phyloP scores from a whole-genome alignment of 2,113 vertebrate genomes.

The Symphodus melops region DNA sequence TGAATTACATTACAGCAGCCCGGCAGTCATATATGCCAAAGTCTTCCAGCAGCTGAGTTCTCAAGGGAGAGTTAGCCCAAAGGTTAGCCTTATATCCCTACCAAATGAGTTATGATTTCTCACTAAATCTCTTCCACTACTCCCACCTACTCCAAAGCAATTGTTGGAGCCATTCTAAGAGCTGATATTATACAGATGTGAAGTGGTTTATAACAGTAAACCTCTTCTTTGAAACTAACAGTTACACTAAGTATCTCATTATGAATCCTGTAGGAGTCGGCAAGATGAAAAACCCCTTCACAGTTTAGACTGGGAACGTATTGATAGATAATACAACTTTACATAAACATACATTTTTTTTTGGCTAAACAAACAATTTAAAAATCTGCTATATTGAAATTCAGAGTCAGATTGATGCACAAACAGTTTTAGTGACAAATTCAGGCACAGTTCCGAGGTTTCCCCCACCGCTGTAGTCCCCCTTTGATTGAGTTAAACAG shows the following conservation, averaged over 20 bases:
- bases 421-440: no score
- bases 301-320: no score
- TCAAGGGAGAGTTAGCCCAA: slow-evolving; percentile 63
- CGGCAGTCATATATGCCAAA: slow-evolving; percentile 77
- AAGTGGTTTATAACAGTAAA: slow-evolving; percentile 39
- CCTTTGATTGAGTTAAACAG: no score
- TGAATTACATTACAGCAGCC: slow-evolving; percentile 77
- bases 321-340: no score
- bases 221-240: slow-evolving; percentile 4
- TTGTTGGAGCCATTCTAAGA: slow-evolving; percentile 52
- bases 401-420: not conserved
- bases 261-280: not conserved
- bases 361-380: not conserved
- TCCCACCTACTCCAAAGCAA: slow-evolving; percentile 49
- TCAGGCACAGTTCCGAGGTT: no score
- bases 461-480: no score
- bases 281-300: no score
- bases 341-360: not conserved
- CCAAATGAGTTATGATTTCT: slow-evolving; percentile 78
- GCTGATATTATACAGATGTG: slow-evolving; percentile 59
- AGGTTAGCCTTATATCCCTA: slow-evolving; percentile 78
- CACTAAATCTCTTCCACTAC: slow-evolving; percentile 66
- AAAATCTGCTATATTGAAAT: not conserved
- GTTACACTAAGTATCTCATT: not conserved
- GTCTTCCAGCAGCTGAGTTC: slow-evolving; percentile 66